Evolutionary conservation across 2,797 vertebrate genomes (phyloP), one percentile per base, ranked within the genome.

Genomic region (Steatocranus sp.): DNA sequence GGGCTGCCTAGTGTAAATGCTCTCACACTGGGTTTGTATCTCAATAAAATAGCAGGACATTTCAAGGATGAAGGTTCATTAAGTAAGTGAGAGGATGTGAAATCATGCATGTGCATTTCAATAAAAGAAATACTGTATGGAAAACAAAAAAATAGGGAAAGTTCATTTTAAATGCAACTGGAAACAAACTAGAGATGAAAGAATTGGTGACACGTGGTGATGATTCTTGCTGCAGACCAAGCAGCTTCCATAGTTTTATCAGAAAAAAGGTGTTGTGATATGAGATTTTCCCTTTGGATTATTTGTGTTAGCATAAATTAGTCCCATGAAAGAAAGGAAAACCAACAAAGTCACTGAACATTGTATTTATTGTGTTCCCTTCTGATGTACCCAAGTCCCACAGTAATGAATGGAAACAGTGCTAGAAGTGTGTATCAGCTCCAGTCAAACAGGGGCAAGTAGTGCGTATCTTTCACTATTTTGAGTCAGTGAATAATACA

Each of bases 1-100:
- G 46, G 53, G 2, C 18, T 77, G 43, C 80, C 76, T 75, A 41
- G 74, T 61, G 74, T 80, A 79, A 61, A 70, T 84, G 82, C 66
- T 83, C 11, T 2, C 84, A 80, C 51, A 76, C 75, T 75, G 83
- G 51, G 75, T 78, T 84, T 75, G 63, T 27, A 74, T 83, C 73
- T 80, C 58, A 61, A 15, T 56, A 53, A 78, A 85, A 78, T 58
- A 63, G 75, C 79, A 56, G 79, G 79, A 32, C n/a, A 30, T 49
- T 66, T 77, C 38, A 77, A 58, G 53, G 17, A 77, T 73, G 25
- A 48, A 14, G 68, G 38, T 30, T 49, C 68, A 49, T 18, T 49
- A 73, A 32, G 43, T 73, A 30, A 48, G 10, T 73, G 43, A 32
- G 7, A 30, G 17, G 17, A 48, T 73, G 17, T 12, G 10, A 32